phyloP scores from a whole-genome alignment of 2,113 vertebrate genomes.

The Macrotus californicus region DNA sequence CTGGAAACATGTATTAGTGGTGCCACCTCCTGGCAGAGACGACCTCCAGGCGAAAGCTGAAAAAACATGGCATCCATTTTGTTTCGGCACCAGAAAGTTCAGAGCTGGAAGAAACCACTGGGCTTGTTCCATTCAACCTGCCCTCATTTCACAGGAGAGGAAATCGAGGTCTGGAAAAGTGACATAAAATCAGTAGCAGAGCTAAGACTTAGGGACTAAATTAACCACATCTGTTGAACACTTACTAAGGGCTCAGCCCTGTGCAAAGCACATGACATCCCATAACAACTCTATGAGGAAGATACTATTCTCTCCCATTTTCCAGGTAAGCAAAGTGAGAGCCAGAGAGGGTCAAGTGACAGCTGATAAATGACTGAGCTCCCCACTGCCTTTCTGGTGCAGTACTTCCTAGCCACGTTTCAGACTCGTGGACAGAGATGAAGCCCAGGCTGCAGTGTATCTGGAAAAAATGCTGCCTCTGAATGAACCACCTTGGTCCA shows the following conservation, averaged over 20 bases:
- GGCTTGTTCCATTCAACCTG: background rate
- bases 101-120: background rate
- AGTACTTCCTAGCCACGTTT: background rate
- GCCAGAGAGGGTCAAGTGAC: background rate
- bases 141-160: background rate
- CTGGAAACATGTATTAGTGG: background rate
- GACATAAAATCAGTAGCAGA: background rate
- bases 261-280: background rate
- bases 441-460: background rate
- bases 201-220: background rate
- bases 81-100: background rate
- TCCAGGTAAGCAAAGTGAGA: background rate
- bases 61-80: background rate
- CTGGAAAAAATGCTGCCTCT: background rate
- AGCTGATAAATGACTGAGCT: background rate
- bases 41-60: background rate
- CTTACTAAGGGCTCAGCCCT: background rate
- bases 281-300: background rate
- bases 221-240: background rate
- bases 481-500: background rate
- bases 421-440: background rate
- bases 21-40: slow-evolving; percentile 54
- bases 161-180: background rate
- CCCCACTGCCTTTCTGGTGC: too few species aligned
- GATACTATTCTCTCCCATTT: background rate